Conservation (phyloP, 2,797 vertebrate genomes). For the Phrynocephalus guinanensis region DNA sequence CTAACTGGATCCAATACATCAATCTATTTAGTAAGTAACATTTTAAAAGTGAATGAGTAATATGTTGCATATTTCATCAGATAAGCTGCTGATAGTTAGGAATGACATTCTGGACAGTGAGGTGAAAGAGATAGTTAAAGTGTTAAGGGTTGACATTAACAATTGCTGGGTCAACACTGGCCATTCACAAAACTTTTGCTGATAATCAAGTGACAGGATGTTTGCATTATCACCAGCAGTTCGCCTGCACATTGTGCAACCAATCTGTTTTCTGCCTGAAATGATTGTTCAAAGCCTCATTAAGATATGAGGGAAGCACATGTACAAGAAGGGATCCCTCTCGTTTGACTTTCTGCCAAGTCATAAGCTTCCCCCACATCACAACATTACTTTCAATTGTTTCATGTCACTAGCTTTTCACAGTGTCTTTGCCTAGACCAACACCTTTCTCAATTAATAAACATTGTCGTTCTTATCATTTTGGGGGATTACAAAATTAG, state of each 20-base stretch:
- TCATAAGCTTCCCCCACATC: slow-evolving; percentile 52
- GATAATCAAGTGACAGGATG: background rate
- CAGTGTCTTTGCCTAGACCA: slow-evolving; percentile 45
- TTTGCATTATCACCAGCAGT: slow-evolving; percentile 12
- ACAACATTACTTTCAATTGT: slow-evolving; percentile 58
- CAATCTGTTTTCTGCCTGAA: slow-evolving; percentile 61
- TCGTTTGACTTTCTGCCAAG: slow-evolving; percentile 50
- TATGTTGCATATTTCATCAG: background rate
- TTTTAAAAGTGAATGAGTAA: no score
- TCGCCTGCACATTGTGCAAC: slow-evolving; percentile 52
- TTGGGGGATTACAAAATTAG: background rate
- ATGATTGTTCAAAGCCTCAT: slow-evolving; percentile 51
- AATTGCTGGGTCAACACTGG: background rate
- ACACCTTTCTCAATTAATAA: slow-evolving; percentile 10
- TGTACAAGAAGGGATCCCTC: slow-evolving; percentile 51
- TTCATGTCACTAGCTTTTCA: slow-evolving; percentile 49
- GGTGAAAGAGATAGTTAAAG: background rate
- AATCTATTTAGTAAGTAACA: no score
- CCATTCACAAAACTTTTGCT: slow-evolving; percentile 21
- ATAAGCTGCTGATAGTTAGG: background rate
- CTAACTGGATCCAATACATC: no score
- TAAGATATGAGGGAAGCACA: slow-evolving; percentile 40
- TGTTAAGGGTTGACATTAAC: background rate
- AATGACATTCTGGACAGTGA: background rate
- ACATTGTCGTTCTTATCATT: background rate